A percentile compares a stretch with the other conserved stretches of the same genome.
These are phyloP conservation scores for Plutella xylostella DNA, from an alignment of 2,888 invertebrate genomes.

Conservation along the genomic window DNA sequence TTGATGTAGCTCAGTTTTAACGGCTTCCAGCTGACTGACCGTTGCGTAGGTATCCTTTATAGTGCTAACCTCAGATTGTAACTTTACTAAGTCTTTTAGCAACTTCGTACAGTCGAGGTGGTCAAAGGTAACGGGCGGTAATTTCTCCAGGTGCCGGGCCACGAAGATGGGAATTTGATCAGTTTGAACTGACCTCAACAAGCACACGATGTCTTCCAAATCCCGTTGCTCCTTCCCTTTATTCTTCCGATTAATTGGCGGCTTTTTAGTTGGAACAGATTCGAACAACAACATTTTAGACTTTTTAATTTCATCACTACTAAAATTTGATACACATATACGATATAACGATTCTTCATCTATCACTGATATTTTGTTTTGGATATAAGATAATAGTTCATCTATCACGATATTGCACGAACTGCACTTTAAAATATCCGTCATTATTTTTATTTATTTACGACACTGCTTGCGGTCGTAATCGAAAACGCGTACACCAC, in stretches of 20 bases:
- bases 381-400: slow-evolving; percentile 9
- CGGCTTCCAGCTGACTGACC: neutral
- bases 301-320: slow-evolving; percentile 6
- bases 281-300: slow-evolving; percentile 7
- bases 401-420: slow-evolving; percentile 8
- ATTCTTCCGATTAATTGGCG: neutral
- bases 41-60: neutral
- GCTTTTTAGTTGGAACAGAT: slow-evolving; percentile 3
- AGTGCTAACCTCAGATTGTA: neutral
- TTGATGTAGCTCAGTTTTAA: neutral
- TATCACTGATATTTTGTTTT: slow-evolving; percentile 10
- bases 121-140: neutral
- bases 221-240: neutral
- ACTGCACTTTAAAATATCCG: slow-evolving; percentile 5
- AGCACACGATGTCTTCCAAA: neutral
- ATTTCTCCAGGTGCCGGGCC: neutral
- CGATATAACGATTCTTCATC: slow-evolving; percentile 7
- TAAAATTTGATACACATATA: slow-evolving; percentile 10
- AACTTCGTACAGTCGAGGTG: neutral
- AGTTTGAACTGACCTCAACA: neutral
- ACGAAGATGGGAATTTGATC: neutral
- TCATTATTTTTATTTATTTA: too few relatives aligned
- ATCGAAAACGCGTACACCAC: too few relatives aligned
- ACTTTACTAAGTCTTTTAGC: neutral
- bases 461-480: too few relatives aligned